Evolutionary conservation across 2,113 vertebrate genomes (phyloP).

Genomic region (Choloepus hoffmanni): DNA sequence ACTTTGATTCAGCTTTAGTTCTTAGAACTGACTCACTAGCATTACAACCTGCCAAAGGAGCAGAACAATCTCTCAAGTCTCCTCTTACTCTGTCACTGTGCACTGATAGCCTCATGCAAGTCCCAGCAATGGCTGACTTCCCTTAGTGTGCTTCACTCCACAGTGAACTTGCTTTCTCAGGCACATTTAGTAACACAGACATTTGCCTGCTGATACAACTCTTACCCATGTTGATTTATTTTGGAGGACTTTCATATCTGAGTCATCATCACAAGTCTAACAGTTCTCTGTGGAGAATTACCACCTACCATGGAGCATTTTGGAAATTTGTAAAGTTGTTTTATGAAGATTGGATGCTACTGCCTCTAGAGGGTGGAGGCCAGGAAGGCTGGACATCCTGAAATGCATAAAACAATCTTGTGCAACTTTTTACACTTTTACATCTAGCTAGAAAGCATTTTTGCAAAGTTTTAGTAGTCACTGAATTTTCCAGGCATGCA

Average conservation of each 20-base stretch:
- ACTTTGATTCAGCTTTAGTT: neutral
- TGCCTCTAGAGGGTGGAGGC: neutral
- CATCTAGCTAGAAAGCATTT: neutral
- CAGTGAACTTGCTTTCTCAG: neutral
- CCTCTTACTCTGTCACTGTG: neutral
- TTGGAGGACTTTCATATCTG: neutral
- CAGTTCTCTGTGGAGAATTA: neutral
- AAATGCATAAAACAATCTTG: neutral
- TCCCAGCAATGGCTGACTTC: neutral
- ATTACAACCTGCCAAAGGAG: neutral
- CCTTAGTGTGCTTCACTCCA: neutral
- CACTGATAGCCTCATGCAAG: neutral
- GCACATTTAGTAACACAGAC: neutral
- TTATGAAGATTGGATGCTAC: neutral
- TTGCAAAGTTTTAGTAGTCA: neutral
- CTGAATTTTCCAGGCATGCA: constrained; percentile 5
- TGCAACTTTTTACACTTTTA: neutral
- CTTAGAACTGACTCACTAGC: neutral
- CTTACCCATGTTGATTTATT: neutral
- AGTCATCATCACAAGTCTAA: neutral
- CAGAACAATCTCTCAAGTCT: neutral
- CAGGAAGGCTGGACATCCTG: neutral
- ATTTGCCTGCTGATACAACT: neutral
- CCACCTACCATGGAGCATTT: neutral
- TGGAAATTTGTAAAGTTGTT: neutral